Conservation (phyloP, 1,140 invertebrate genomes). For the Ditylenchus dipsaci region DNA sequence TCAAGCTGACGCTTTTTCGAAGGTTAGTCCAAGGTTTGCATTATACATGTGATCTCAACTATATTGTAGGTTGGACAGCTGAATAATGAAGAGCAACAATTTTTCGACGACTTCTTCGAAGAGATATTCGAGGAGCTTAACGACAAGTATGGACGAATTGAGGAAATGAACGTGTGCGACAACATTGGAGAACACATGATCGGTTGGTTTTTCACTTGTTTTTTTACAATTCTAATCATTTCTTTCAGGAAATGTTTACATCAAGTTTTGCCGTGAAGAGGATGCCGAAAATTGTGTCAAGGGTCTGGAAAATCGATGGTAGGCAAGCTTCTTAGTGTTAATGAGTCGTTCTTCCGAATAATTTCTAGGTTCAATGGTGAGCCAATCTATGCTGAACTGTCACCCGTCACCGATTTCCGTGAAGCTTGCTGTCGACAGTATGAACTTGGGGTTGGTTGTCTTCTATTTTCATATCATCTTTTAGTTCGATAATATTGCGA, state of each 20-base stretch:
- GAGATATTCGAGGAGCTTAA: slow-evolving; percentile 97
- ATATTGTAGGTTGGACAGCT: slow-evolving; percentile 21
- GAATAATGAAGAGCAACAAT: slow-evolving; percentile 91
- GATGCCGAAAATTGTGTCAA: slow-evolving; percentile 93
- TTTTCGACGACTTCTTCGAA: slow-evolving; percentile 98
- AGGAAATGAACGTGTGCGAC: slow-evolving; percentile 99
- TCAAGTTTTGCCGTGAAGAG: slow-evolving; percentile 88
- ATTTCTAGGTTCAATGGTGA: slow-evolving; percentile 75
- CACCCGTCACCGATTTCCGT: slow-evolving; percentile 95
- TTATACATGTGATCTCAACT: slow-evolving; percentile 1
- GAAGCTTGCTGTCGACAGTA: slow-evolving; percentile 98
- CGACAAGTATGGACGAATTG: slow-evolving; percentile 92
- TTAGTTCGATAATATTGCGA: too few relatives aligned
- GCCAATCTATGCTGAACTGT: slow-evolving; percentile 95
- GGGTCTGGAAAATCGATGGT: slow-evolving; percentile 94
- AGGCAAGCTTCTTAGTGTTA: slow-evolving; percentile 5
- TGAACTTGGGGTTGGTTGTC: slow-evolving; percentile 73
- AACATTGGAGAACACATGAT: slow-evolving; percentile 71
- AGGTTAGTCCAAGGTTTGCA: slow-evolving; percentile 18
- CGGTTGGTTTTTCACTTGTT: not conserved
- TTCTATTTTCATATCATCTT: too few relatives aligned
- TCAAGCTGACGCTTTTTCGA: slow-evolving; percentile 41
- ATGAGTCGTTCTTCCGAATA: slow-evolving; percentile 26
- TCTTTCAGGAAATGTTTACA: slow-evolving; percentile 48
- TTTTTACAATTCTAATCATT: not conserved